Conservation (phyloP, 2,888 invertebrate genomes). For the Iselma pallidipennis region DNA sequence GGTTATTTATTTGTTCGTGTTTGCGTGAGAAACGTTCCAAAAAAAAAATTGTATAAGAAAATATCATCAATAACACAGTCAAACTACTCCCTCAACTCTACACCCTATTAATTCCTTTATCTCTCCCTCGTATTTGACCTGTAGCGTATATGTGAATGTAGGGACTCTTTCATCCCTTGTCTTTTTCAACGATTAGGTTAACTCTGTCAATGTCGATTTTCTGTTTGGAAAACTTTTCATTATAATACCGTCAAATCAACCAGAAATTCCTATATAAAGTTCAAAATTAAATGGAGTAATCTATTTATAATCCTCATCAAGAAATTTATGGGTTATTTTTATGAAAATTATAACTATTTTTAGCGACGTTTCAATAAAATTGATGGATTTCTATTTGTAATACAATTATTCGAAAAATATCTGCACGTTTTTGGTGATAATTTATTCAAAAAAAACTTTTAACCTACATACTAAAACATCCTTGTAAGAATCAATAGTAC, state of each 20-base stretch:
- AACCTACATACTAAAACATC: too few relatives aligned
- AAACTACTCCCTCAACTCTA: not conserved
- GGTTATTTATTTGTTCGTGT: not conserved
- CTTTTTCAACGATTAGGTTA: not conserved
- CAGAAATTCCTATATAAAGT: too few relatives aligned
- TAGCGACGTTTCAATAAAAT: too few relatives aligned
- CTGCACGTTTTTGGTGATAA: too few relatives aligned
- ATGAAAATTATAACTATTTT: not conserved
- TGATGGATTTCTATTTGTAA: too few relatives aligned
- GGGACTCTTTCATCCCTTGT: not conserved
- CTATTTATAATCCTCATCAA: too few relatives aligned
- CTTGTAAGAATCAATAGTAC: too few relatives aligned
- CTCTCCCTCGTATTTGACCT: not conserved
- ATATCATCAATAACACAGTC: not conserved
- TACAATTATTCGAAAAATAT: too few relatives aligned
- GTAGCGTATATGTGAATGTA: not conserved
- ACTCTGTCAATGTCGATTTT: not conserved
- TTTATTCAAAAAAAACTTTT: too few relatives aligned
- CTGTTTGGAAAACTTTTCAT: too few relatives aligned
- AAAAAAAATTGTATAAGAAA: not conserved
- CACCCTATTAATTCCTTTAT: not conserved
- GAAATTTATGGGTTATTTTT: too few relatives aligned
- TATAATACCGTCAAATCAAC: not conserved
- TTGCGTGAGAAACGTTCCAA: not conserved
- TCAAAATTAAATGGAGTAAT: too few relatives aligned